phyloP scores from a whole-genome alignment of 2,888 invertebrate species.

The Molorchus minor region DNA sequence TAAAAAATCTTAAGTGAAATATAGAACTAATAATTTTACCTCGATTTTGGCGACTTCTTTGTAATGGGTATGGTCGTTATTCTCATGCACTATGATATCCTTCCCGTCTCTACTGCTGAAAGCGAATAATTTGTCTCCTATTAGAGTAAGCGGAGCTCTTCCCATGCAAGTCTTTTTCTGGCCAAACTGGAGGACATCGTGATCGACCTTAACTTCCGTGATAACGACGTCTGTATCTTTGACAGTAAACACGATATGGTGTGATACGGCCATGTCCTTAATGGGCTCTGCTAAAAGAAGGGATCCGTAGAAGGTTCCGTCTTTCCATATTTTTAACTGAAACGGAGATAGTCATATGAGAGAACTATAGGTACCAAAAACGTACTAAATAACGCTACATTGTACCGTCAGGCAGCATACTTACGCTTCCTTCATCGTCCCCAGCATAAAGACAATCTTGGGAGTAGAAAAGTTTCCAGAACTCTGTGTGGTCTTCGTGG shows the following conservation, averaged over 20 bases:
- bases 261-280: slow-evolving; percentile 67
- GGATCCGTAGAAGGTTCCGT: slow-evolving; percentile 63
- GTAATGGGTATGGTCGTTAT: slow-evolving; percentile 62
- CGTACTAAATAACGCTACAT: too few relatives aligned
- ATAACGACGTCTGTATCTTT: slow-evolving; percentile 62
- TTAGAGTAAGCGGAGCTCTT: slow-evolving; percentile 65
- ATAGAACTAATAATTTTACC: too few relatives aligned
- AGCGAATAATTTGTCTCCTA: slow-evolving; percentile 53
- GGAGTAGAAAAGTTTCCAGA: slow-evolving; percentile 59
- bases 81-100: slow-evolving; percentile 65
- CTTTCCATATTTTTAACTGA: slow-evolving; percentile 68
- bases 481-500: slow-evolving; percentile 60
- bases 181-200: slow-evolving; percentile 9
- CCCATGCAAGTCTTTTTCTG: slow-evolving; percentile 57
- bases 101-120: slow-evolving; percentile 66
- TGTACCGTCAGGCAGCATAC: too few relatives aligned
- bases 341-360: too few relatives aligned
- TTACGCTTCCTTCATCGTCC: slow-evolving; percentile 72
- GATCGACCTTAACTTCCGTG: slow-evolving; percentile 69
- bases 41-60: slow-evolving; percentile 59
- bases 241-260: slow-evolving; percentile 68
- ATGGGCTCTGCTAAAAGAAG: slow-evolving; percentile 66
- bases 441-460: slow-evolving; percentile 67
- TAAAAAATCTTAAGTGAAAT: not conserved
- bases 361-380: not conserved